Evolutionary conservation across 2,888 invertebrate species (phyloP).

Genomic region (Caenorhabditis becei): DNA sequence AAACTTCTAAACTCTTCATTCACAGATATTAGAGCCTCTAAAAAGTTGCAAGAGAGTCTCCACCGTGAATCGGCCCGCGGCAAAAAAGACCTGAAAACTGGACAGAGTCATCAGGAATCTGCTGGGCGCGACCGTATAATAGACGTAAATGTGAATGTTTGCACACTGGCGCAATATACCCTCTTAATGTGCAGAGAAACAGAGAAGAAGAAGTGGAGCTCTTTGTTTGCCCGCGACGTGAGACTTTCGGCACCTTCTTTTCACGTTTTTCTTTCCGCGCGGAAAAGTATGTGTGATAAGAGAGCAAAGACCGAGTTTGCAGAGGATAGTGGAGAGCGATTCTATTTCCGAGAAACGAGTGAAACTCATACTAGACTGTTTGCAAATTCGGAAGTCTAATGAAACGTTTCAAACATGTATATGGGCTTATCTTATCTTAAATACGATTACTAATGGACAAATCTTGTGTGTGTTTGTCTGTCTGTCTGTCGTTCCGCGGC

Average conservation of each 20-base stretch:
- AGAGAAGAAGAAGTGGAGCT: slow-evolving; percentile 19
- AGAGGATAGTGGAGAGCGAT: slow-evolving; percentile 1
- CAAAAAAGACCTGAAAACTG: slow-evolving; percentile 33
- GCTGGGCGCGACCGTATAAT: slow-evolving; percentile 41
- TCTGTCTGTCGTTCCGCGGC: no score
- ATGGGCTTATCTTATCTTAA: no score
- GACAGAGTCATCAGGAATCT: slow-evolving; percentile 25
- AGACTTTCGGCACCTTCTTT: slow-evolving; percentile 51
- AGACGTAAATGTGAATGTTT: slow-evolving; percentile 61
- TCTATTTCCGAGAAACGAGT: slow-evolving; percentile 16
- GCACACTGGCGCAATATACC: slow-evolving; percentile 59
- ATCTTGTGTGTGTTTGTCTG: no score
- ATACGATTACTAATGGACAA: no score
- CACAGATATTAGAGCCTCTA: not conserved
- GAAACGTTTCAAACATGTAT: no score
- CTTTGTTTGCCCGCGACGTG: slow-evolving; percentile 50
- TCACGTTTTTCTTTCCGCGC: slow-evolving; percentile 23
- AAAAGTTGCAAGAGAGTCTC: slow-evolving; percentile 48
- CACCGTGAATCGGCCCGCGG: no score
- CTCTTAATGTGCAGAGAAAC: slow-evolving; percentile 50
- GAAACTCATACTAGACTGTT: no score
- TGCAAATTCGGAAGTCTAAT: no score
- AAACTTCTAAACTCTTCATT: no score
- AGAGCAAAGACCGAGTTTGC: slow-evolving; percentile 45
- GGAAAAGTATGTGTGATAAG: slow-evolving; percentile 30